Conservation (phyloP, 1,140 invertebrate species). For the Saccostrea glomerata region DNA sequence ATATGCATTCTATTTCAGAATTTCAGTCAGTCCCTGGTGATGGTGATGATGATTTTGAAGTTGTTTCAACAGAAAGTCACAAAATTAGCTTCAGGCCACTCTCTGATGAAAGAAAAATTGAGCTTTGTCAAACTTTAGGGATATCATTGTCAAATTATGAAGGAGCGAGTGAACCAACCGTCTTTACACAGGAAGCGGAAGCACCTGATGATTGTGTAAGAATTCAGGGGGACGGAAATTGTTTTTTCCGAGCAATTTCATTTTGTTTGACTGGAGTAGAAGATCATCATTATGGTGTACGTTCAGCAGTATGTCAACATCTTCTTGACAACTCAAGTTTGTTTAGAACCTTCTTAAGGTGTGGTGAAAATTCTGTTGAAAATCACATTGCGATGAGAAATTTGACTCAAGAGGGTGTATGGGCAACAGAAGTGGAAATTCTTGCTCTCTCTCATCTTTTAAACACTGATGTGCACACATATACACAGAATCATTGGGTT, state of each 20-base stretch:
- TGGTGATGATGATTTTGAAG: neutral
- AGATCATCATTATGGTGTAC: neutral
- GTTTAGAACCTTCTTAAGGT: too few relatives aligned
- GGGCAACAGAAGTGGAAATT: too few relatives aligned
- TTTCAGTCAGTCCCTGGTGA: neutral
- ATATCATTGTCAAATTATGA: too few relatives aligned
- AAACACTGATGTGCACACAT: neutral
- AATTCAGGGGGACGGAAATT: constrained; percentile 4
- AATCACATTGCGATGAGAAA: neutral
- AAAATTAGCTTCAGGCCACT: neutral
- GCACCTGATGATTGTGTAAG: neutral
- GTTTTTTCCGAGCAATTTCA: constrained; percentile 19
- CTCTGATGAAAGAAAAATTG: neutral
- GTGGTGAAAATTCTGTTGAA: too few relatives aligned
- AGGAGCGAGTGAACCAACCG: too few relatives aligned
- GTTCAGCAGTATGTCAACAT: neutral
- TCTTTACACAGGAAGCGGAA: neutral
- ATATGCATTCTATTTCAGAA: too few relatives aligned
- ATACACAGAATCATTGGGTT: neutral
- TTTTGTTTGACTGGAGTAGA: neutral
- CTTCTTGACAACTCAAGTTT: neutral
- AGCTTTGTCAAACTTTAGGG: neutral
- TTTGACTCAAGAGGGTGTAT: too few relatives aligned
- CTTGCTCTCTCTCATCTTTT: neutral
- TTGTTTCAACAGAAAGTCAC: neutral